phyloP scores from a whole-genome alignment of 2,797 vertebrate genomes.

The Diceros bicornis region DNA sequence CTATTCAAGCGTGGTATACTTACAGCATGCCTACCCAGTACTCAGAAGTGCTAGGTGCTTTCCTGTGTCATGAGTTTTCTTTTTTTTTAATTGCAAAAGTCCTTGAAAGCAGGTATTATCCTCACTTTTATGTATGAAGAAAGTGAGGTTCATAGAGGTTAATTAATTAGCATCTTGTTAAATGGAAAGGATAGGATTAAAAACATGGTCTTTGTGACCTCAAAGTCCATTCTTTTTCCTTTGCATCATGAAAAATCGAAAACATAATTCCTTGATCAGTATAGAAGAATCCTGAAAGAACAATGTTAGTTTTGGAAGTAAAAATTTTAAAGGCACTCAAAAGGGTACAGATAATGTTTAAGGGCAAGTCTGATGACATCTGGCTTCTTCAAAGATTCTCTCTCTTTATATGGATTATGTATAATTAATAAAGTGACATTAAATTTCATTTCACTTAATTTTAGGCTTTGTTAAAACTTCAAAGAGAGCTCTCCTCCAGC shows the following conservation, averaged over 20 bases:
- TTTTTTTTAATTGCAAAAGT: not conserved
- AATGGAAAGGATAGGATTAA: not conserved
- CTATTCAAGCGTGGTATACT: not conserved
- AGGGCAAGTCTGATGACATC: not conserved
- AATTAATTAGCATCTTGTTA: constrained; percentile 13
- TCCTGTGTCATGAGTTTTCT: not conserved
- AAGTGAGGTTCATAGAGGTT: not conserved
- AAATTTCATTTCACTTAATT: constrained; percentile 34
- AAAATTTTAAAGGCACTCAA: not conserved
- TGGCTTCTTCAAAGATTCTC: not conserved
- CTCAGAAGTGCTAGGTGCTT: not conserved
- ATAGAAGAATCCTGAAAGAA: not conserved
- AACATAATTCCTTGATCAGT: not conserved
- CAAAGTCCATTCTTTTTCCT: constrained; percentile 24
- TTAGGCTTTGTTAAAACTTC: not conserved
- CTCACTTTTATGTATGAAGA: not conserved
- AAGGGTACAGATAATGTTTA: not conserved
- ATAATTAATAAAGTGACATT: constrained; percentile 39
- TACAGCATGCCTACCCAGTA: not conserved
- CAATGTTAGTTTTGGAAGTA: not conserved
- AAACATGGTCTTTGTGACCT: not conserved
- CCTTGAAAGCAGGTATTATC: not conserved
- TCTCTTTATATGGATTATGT: not conserved
- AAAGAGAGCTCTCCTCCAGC: not conserved
- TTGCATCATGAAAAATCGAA: not conserved